A percentile compares a stretch with the other conserved stretches of the same genome.
Evolutionary conservation across 2,888 invertebrate species (phyloP).

Genomic region (Nysson spinosus): DNA sequence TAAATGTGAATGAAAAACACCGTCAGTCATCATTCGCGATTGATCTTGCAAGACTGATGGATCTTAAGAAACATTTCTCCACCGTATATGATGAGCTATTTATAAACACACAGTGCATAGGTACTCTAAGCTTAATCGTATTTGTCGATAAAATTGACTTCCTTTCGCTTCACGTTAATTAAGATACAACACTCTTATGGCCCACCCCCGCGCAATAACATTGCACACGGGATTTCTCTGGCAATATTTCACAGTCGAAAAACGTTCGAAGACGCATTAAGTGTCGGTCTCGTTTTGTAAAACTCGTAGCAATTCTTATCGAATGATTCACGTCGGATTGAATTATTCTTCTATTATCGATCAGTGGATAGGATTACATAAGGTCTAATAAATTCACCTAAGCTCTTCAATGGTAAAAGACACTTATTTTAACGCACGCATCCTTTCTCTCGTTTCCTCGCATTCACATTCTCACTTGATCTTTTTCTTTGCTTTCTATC

Average conservation of each 20-base stretch:
- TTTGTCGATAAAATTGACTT: slow-evolving; percentile 65
- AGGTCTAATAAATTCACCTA: slow-evolving; percentile 44
- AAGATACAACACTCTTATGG: slow-evolving; percentile 5
- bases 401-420: slow-evolving; percentile 42
- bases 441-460: slow-evolving; percentile 16
- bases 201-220: not conserved
- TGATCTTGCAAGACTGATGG: not conserved
- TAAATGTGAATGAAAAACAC: slow-evolving; percentile 6
- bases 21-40: slow-evolving; percentile 28
- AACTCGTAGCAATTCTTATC: too few relatives aligned
- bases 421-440: slow-evolving; percentile 15
- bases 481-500: too few relatives aligned
- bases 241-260: not conserved
- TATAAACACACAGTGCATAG: slow-evolving; percentile 30
- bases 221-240: too few relatives aligned
- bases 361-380: slow-evolving; percentile 26
- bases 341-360: slow-evolving; percentile 7
- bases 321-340: too few relatives aligned
- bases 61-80: slow-evolving; percentile 13
- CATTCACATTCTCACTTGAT: too few relatives aligned
- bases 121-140: slow-evolving; percentile 57
- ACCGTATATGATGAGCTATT: slow-evolving; percentile 24
- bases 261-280: not conserved
- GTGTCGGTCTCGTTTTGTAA: too few relatives aligned
- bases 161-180: slow-evolving; percentile 32